These are phyloP conservation scores for Antechinus stuartii DNA, from an alignment of 2,113 vertebrate genomes.

Conservation along the genomic window DNA sequence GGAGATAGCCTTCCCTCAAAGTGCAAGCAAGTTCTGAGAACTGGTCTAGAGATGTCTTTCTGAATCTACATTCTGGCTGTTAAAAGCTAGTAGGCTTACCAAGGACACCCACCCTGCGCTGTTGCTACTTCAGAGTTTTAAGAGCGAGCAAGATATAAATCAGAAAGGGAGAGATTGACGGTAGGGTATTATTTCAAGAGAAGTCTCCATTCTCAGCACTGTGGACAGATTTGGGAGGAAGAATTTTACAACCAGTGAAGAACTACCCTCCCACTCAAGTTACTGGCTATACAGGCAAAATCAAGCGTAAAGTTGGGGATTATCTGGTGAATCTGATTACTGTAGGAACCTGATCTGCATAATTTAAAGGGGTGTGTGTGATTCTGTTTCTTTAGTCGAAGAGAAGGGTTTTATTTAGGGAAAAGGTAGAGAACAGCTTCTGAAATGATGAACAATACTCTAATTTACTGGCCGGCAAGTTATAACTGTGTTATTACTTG, in stretches of 20 bases:
- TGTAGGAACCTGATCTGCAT: neutral
- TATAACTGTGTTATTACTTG: neutral
- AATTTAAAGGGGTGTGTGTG: slow-evolving; percentile 12
- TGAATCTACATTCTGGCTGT: slow-evolving; percentile 3
- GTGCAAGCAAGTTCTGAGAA: neutral
- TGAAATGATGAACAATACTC: slow-evolving; percentile 23
- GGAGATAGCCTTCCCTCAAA: neutral
- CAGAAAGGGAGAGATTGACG: slow-evolving; percentile 27
- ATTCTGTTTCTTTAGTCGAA: neutral
- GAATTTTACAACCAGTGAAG: neutral
- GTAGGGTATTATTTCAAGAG: neutral
- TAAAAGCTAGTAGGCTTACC: neutral
- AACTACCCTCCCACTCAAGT: neutral
- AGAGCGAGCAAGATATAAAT: neutral
- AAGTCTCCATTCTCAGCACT: neutral
- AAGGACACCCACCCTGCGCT: neutral
- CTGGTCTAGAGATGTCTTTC: neutral
- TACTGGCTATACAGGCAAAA: neutral
- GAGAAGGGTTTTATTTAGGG: slow-evolving; percentile 11
- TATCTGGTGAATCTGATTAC: slow-evolving; percentile 22
- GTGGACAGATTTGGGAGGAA: slow-evolving; percentile 8
- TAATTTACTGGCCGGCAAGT: neutral
- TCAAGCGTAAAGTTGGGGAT: slow-evolving; percentile 13
- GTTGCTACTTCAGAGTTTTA: slow-evolving; percentile 22
- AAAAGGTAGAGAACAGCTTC: neutral